A percentile compares a stretch with the other conserved stretches of the same genome.
Evolutionary conservation across 1,140 invertebrate genomes (phyloP).

Genomic region (Diprion similis): DNA sequence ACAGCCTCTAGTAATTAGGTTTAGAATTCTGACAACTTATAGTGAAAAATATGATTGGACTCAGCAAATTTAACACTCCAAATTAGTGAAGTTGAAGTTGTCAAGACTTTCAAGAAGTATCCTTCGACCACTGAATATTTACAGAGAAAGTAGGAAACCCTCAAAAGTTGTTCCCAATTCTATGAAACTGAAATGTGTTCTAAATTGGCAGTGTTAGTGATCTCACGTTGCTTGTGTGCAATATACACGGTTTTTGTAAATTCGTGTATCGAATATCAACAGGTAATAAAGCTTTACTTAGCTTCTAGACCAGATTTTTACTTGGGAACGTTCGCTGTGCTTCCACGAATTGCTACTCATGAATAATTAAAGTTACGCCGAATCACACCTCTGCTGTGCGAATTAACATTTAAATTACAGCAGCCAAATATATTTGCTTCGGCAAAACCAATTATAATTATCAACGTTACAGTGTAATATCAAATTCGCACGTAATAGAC

Average conservation of each 20-base stretch:
- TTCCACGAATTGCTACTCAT: not conserved
- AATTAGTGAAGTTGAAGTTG: not conserved
- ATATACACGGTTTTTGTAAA: not conserved
- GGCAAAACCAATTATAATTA: not conserved
- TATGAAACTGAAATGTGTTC: not conserved
- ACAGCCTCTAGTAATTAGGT: too few species aligned
- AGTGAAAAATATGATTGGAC: not conserved
- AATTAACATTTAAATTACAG: not conserved
- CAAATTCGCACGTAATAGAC: not conserved
- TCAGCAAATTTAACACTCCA: not conserved
- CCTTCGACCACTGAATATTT: too few species aligned
- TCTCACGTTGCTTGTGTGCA: not conserved
- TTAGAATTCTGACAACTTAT: too few species aligned
- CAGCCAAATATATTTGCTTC: not conserved
- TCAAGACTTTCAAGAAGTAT: not conserved
- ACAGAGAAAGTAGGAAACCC: too few species aligned
- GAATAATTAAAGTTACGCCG: not conserved
- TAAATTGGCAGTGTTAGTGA: constrained; percentile 5
- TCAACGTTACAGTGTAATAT: not conserved
- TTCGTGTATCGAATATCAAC: not conserved
- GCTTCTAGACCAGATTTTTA: not conserved
- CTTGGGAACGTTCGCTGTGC: not conserved
- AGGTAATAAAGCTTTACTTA: not conserved
- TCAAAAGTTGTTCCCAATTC: not conserved
- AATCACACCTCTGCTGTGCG: not conserved